Evolutionary conservation across 30 jellyfish, hydroid and myxozoan genomes (phyloP), one percentile per base, ranked within the genome.

Genomic region (Pelagia noctiluca): DNA sequence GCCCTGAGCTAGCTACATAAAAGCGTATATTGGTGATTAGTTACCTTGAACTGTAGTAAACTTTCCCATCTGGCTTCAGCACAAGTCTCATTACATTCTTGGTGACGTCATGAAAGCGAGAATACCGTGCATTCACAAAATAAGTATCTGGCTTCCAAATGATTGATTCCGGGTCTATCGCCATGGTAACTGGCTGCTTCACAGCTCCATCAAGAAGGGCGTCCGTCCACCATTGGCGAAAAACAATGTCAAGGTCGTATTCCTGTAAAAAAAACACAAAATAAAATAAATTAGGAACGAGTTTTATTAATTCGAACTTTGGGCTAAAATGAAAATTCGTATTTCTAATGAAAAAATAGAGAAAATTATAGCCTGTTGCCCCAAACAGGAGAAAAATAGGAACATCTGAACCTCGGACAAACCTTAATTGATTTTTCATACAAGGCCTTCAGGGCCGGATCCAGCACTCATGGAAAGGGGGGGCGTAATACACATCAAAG

Each of bases 201-300:
- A 77, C 78, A 77, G 77, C 89, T 47, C 89, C 89, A 7, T 1
- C 35, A 3, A 77, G 66, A 23, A 75, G 37, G 0, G 73, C 68
- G 49, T 77, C 89, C 18, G 21, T n/a, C 89, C 89, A 77, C 89
- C 89, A 77, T 77, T 77, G 89, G 11, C 89, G 89, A 38, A 77
- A 77, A 36, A 77, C 66, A 32, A 77, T 77, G 12, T 77, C 89
- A 49, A 77, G 28, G 18, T 25, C 25, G 36, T 77, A 77, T 37
- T 36, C 63, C 89, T 77, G 65, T 12, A 77, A 22, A 35, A 24
- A 31, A 57, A 18, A 22, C 13, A n/a, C n/a, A n/a, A n/a, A n/a
- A n/a, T n/a, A n/a, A n/a, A n/a, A n/a, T n/a, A n/a, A n/a, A n/a
- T n/a, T n/a, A n/a, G n/a, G n/a, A n/a, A n/a, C n/a, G n/a, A n/a